Evolutionary conservation across 2,797 vertebrate species (phyloP).

Genomic region (Saxicola maurus): DNA sequence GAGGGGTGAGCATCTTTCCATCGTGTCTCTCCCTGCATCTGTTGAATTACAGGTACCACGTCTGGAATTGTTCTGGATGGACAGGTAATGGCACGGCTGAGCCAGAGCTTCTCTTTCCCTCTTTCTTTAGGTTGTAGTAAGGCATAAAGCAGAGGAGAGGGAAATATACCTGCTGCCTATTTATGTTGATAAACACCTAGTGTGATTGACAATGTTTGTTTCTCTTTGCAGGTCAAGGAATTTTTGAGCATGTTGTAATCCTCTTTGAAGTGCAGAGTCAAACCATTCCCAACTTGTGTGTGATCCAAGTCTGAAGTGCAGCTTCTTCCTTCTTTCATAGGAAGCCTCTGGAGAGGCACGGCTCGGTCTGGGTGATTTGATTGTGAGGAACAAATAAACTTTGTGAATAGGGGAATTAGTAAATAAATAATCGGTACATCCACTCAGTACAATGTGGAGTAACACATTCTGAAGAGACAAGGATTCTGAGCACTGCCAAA

Average conservation of each 20-base stretch:
- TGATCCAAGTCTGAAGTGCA: background rate
- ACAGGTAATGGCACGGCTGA: background rate
- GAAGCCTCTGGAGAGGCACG: conserved; percentile 9
- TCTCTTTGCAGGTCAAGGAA: conserved; percentile 84
- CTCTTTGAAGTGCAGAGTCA: conserved; percentile 17
- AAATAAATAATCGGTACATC: background rate
- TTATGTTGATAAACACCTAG: background rate
- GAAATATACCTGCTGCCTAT: background rate
- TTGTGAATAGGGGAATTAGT: background rate
- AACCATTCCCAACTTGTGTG: conserved; percentile 11
- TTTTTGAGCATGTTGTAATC: conserved; percentile 83
- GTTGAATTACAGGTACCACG: background rate
- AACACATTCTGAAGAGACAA: background rate
- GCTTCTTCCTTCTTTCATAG: background rate
- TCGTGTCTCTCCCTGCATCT: background rate
- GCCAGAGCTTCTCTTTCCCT: background rate
- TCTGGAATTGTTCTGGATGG: background rate
- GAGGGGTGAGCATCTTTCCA: background rate
- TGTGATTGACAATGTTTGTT: background rate
- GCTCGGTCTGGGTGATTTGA: background rate
- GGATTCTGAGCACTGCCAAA: background rate
- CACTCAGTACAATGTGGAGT: background rate
- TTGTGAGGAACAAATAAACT: background rate
- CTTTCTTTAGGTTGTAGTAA: background rate
- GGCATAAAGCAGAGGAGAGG: background rate